Percentiles rank a stretch among this genome's conserved stretches.
These are phyloP conservation scores for Lasioglossum baleicum DNA, from an alignment of 1,140 invertebrate genomes.

Conservation along the genomic window DNA sequence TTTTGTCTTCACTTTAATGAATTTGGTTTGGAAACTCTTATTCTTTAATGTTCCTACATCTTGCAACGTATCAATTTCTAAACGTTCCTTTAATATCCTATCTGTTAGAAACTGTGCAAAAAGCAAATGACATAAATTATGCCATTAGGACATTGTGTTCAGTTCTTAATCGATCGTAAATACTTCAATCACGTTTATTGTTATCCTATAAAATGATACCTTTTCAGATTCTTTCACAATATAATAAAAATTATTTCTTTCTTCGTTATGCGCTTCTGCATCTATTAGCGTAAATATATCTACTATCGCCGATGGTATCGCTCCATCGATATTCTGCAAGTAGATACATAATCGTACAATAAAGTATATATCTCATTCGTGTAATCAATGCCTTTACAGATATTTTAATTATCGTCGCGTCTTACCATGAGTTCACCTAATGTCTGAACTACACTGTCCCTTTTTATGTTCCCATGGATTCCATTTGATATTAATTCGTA, in stretches of 20 bases:
- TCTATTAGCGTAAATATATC: constrained; percentile 90
- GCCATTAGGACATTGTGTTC: constrained; percentile 9
- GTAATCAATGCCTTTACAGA: background rate
- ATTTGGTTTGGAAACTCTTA: constrained; percentile 95
- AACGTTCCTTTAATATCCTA: constrained; percentile 92
- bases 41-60: constrained; percentile 95
- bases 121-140: constrained; percentile 54
- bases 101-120: constrained; percentile 87
- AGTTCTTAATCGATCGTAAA: background rate
- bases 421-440: constrained; percentile 86
- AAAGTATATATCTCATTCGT: background rate
- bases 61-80: constrained; percentile 96
- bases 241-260: constrained; percentile 87
- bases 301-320: constrained; percentile 88
- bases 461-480: constrained; percentile 85
- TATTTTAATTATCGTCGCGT: constrained; percentile 30
- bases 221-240: constrained; percentile 89
- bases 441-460: constrained; percentile 84
- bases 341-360: constrained; percentile 52
- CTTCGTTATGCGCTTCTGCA: constrained; percentile 86
- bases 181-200: constrained; percentile 2
- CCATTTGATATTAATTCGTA: constrained; percentile 86
- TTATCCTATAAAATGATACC: constrained; percentile 71
- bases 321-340: constrained; percentile 85
- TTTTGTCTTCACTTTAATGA: constrained; percentile 98